Evolutionary conservation across 2,797 vertebrate genomes (phyloP).

Genomic region (Pseudochirops cupreus): DNA sequence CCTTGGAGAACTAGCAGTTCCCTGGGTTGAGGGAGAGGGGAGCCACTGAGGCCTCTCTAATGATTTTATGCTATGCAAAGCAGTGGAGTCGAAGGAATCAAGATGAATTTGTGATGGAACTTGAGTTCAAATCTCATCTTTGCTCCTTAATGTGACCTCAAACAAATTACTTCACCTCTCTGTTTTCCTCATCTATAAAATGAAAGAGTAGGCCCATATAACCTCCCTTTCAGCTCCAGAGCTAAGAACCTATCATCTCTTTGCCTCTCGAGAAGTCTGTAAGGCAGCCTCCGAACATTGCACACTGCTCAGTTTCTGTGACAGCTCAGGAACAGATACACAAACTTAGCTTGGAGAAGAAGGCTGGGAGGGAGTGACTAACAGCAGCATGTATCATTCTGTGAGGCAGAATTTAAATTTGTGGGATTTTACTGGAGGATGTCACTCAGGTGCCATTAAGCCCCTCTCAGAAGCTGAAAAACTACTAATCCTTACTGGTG

Average conservation of each 20-base stretch:
- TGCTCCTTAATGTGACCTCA: background rate
- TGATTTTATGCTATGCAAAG: background rate
- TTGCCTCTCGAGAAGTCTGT: background rate
- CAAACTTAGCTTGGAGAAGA: background rate
- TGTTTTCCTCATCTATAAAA: conserved; percentile 4
- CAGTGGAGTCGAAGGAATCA: background rate
- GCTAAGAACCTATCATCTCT: background rate
- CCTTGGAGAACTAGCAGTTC: background rate
- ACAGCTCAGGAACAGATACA: conserved; percentile 22
- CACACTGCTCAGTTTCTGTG: background rate
- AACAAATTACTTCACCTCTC: conserved; percentile 39
- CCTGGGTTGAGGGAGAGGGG: background rate
- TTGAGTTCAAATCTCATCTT: background rate
- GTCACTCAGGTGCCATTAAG: conserved; percentile 46
- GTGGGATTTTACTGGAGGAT: conserved; percentile 15
- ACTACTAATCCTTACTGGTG: conserved; percentile 54
- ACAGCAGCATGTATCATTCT: conserved; percentile 18
- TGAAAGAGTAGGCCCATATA: background rate
- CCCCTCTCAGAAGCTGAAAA: conserved; percentile 48
- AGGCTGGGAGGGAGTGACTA: conserved; percentile 9
- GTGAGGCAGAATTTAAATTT: conserved; percentile 22
- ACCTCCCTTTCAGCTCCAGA: background rate
- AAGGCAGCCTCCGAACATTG: background rate
- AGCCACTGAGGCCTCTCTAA: background rate
- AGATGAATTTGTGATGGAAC: background rate